Percentiles rank a stretch among this genome's conserved stretches.
phyloP scores from a whole-genome alignment of 2,113 vertebrate genomes.

The Grammomys dolichurus region DNA sequence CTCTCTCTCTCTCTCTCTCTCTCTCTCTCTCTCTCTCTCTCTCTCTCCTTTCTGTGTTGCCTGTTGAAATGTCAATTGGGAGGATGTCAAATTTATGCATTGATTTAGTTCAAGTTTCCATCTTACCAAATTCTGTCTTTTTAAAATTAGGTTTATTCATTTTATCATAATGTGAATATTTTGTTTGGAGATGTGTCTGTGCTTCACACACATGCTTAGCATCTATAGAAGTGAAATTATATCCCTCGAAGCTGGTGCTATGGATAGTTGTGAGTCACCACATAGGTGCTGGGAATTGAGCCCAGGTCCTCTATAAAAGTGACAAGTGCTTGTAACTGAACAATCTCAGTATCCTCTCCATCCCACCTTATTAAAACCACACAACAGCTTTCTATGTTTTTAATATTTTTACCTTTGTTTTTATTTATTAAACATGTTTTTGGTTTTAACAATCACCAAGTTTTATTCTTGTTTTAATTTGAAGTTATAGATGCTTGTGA shows the following conservation, averaged over 20 bases:
- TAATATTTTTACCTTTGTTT: neutral
- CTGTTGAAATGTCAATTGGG: neutral
- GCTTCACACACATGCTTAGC: neutral
- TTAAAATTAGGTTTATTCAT: neutral
- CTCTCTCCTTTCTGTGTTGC: neutral
- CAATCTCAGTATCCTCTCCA: neutral
- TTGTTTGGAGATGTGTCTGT: neutral
- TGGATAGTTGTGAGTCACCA: neutral
- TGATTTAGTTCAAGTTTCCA: neutral
- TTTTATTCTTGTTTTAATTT: neutral
- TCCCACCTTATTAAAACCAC: neutral
- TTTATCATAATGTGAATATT: neutral
- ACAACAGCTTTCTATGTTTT: neutral
- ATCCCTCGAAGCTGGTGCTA: neutral
- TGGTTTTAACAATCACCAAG: neutral
- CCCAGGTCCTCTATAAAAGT: neutral
- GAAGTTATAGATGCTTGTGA: neutral
- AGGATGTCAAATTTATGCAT: constrained; percentile 18
- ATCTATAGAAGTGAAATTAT: neutral
- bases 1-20: neutral
- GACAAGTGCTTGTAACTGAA: neutral
- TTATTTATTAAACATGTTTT: neutral
- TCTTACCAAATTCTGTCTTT: neutral
- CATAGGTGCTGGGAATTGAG: neutral
- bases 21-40: neutral